phyloP scores from a whole-genome alignment of 2,888 invertebrate genomes.

The Drosophila dives region DNA sequence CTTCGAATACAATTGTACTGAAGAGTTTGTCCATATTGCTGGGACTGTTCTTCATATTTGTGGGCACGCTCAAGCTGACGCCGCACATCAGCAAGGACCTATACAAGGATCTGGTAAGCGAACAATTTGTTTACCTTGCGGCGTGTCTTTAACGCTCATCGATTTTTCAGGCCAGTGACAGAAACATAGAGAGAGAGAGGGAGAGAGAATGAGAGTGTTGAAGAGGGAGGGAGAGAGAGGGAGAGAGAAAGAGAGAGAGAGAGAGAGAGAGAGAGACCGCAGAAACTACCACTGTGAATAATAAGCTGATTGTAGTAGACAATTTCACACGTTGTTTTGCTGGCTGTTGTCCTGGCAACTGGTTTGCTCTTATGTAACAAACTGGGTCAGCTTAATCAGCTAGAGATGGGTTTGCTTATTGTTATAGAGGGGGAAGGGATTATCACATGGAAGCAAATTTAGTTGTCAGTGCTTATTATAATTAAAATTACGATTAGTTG shows the following conservation, averaged over 20 bases:
- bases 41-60: slow-evolving; percentile 97
- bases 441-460: background rate
- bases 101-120: slow-evolving; percentile 97
- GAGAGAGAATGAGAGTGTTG: background rate
- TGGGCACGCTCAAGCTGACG: slow-evolving; percentile 96
- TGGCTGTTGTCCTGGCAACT: slow-evolving; percentile 25
- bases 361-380: slow-evolving; percentile 32
- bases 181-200: background rate
- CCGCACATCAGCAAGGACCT: slow-evolving; percentile 97
- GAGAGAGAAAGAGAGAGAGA: background rate
- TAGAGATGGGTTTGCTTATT: slow-evolving; percentile 1
- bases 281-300: background rate
- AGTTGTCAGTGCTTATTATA: slow-evolving; percentile 32
- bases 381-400: slow-evolving; percentile 40
- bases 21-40: slow-evolving; percentile 95
- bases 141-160: slow-evolving; percentile 23
- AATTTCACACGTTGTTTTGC: slow-evolving; percentile 15
- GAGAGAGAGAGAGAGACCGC: background rate
- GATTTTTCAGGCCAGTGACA: slow-evolving; percentile 46
- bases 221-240: background rate
- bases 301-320: slow-evolving; percentile 6
- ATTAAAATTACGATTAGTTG: slow-evolving; percentile 29
- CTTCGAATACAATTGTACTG: slow-evolving; percentile 90
- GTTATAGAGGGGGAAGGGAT: too few species aligned
- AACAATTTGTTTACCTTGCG: slow-evolving; percentile 41